A percentile compares a stretch with the other conserved stretches of the same genome.
Evolutionary conservation across 2,888 invertebrate genomes (phyloP).

Genomic region (Pandemis cinnamomeana): DNA sequence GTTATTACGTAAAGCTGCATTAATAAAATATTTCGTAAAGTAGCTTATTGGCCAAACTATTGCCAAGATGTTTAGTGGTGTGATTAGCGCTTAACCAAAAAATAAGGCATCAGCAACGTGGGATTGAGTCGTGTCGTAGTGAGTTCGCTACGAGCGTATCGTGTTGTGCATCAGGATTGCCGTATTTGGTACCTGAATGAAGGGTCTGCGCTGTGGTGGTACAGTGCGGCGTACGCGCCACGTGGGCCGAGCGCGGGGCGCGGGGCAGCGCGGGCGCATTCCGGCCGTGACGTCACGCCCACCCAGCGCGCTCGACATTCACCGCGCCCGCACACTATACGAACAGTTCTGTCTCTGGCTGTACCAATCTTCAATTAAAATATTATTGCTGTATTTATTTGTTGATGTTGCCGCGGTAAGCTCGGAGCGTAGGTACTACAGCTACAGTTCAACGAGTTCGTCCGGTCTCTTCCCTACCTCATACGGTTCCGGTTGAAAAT

Average conservation of each 20-base stretch:
- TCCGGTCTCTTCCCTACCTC: conserved; percentile 32
- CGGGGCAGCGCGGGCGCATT: conserved; percentile 73
- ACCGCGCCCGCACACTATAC: conserved; percentile 67
- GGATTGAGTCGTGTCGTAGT: conserved; percentile 16
- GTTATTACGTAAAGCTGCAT: conserved; percentile 56
- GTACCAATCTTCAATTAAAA: conserved; percentile 71
- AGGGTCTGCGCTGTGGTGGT: conserved; percentile 56
- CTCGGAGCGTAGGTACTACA: conserved; percentile 20
- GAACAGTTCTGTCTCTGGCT: conserved; percentile 60
- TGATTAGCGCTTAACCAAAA: conserved; percentile 27
- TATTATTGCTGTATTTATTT: conserved; percentile 57
- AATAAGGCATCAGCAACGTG: conserved; percentile 8
- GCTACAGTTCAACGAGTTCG: conserved; percentile 56
- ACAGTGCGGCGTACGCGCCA: conserved; percentile 71
- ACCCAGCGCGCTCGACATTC: conserved; percentile 81
- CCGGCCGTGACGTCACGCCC: conserved; percentile 83
- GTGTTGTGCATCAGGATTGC: conserved; percentile 49
- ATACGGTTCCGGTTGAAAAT: conserved; percentile 56
- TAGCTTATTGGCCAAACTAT: background rate
- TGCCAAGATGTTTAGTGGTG: background rate
- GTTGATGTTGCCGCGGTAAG: conserved; percentile 52
- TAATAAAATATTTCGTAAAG: conserved; percentile 3
- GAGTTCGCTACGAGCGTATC: conserved; percentile 17
- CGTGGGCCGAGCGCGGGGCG: conserved; percentile 61
- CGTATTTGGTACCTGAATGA: conserved; percentile 69